These are phyloP conservation scores for Cataglyphis albicans DNA, from an alignment of 2,888 invertebrate species.

Conservation along the genomic window DNA sequence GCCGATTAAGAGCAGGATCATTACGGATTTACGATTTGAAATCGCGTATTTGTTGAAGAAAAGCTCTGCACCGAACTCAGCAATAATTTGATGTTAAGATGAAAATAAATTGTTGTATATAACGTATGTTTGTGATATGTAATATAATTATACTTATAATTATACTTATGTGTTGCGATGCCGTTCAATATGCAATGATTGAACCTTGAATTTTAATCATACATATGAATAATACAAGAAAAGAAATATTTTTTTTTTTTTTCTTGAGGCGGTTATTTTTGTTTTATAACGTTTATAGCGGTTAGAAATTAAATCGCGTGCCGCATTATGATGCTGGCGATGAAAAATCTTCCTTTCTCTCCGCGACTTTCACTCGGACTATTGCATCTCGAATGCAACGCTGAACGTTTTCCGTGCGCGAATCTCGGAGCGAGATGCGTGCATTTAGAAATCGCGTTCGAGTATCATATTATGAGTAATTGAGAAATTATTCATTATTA, in stretches of 20 bases:
- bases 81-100: not conserved
- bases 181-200: not conserved
- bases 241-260: not conserved
- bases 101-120: not conserved
- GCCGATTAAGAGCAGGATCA: not conserved
- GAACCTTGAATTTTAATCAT: not conserved
- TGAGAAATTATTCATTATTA: not conserved
- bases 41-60: not conserved
- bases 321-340: conserved; percentile 30
- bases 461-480: not conserved
- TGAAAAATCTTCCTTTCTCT: conserved; percentile 52
- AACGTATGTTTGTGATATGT: not conserved
- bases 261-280: not conserved
- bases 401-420: not conserved
- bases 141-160: not conserved
- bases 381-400: conserved; percentile 40
- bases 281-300: not conserved
- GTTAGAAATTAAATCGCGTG: conserved; percentile 42
- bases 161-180: not conserved
- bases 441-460: conserved; percentile 31
- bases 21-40: conserved; percentile 10
- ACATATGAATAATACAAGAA: not conserved
- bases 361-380: conserved; percentile 39
- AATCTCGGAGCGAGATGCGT: conserved; percentile 26
- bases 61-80: not conserved